A percentile compares a stretch with the other conserved stretches of the same genome.
Conservation (phyloP, 2,797 vertebrate genomes). For the Peromyscus nudipes region DNA sequence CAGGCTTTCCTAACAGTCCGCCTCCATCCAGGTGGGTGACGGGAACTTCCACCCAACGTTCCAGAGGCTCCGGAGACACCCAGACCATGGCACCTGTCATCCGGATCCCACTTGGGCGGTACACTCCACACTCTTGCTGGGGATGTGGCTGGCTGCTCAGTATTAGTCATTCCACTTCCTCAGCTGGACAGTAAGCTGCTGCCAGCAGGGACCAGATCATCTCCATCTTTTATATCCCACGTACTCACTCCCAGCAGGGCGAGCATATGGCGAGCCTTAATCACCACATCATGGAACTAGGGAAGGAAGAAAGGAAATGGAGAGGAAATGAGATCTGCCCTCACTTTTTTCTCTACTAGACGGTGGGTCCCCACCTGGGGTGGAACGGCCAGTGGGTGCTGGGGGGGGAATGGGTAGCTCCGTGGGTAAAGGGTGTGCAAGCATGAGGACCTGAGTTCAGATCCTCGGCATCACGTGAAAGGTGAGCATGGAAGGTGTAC, state of each 20-base stretch:
- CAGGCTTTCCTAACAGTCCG: not conserved
- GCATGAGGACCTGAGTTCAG: not conserved
- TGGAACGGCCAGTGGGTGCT: not conserved
- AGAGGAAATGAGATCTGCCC: not conserved
- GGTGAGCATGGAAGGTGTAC: not conserved
- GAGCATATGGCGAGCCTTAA: constrained; percentile 64
- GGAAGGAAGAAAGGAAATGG: no score
- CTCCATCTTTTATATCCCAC: constrained; percentile 22
- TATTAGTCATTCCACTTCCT: not conserved
- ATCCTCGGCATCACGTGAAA: not conserved
- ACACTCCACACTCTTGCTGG: accelerated
- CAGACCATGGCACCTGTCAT: not conserved
- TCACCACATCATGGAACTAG: constrained; percentile 23
- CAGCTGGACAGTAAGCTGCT: constrained; percentile 42
- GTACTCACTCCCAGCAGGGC: not conserved
- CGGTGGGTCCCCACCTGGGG: no score
- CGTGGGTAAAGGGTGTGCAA: not conserved
- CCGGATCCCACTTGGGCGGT: not conserved
- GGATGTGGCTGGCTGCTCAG: not conserved
- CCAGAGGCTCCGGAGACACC: not conserved
- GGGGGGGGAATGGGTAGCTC: not conserved
- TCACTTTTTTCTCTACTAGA: not conserved
- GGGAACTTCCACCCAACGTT: not conserved
- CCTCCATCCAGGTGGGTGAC: not conserved
- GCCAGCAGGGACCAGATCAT: not conserved